Evolutionary conservation across 1,140 invertebrate genomes (phyloP).

Genomic region (Tribolium madens): DNA sequence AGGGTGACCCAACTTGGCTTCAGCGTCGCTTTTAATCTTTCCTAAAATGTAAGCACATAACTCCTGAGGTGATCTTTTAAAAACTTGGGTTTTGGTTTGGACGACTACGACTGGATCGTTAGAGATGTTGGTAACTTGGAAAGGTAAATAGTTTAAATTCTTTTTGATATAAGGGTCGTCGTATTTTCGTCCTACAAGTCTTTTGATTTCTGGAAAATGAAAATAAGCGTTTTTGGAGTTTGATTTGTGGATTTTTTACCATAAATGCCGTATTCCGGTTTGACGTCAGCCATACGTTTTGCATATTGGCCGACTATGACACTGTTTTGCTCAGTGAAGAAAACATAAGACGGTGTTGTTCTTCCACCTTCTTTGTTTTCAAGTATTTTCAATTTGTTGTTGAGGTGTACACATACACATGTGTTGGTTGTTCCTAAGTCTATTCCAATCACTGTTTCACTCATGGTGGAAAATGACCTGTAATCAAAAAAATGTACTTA

Average conservation of each 20-base stretch:
- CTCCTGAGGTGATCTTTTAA: constrained; percentile 15
- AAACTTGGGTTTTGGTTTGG: background rate
- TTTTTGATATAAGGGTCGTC: constrained; percentile 19
- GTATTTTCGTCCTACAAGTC: constrained; percentile 12
- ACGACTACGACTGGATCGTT: background rate
- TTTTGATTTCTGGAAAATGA: constrained; percentile 11
- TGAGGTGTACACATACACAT: constrained; percentile 19
- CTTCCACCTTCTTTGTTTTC: constrained; percentile 86
- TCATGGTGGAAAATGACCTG: background rate
- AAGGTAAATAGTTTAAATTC: constrained; percentile 7
- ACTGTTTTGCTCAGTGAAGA: constrained; percentile 72
- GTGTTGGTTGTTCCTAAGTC: constrained; percentile 45
- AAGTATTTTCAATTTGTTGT: constrained; percentile 77
- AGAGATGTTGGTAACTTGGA: background rate
- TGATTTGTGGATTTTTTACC: background rate
- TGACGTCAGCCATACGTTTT: constrained; percentile 20
- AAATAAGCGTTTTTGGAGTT: background rate
- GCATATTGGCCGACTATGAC: constrained; percentile 67
- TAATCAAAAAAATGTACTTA: no score
- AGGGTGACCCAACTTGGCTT: background rate
- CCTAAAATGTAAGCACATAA: constrained; percentile 10
- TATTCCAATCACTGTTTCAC: constrained; percentile 19
- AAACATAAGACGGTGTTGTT: constrained; percentile 76
- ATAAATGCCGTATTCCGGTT: constrained; percentile 55
- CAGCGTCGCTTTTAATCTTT: background rate